Percentiles rank a stretch among this genome's conserved stretches.
phyloP scores from a whole-genome alignment of 2,888 invertebrate genomes.

The Clitarchus hookeri region DNA sequence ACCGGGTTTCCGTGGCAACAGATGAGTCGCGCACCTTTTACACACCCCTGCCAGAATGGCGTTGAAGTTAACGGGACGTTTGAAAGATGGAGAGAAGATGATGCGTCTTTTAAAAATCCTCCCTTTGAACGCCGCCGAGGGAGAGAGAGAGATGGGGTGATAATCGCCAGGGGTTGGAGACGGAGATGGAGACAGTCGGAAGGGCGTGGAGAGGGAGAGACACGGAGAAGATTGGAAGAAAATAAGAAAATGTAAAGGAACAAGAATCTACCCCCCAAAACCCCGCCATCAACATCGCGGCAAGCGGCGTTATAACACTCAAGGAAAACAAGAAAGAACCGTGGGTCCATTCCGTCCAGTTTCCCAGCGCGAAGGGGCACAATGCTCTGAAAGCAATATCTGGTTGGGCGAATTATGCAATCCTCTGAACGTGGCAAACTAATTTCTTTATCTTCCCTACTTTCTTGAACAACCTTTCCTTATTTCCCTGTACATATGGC shows the following conservation, averaged over 20 bases:
- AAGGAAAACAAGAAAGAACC: neutral
- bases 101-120: slow-evolving; percentile 14
- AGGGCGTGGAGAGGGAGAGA: neutral
- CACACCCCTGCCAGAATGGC: neutral
- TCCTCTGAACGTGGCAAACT: too few relatives aligned
- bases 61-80: slow-evolving; percentile 14
- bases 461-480: too few relatives aligned
- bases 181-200: neutral
- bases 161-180: neutral
- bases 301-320: neutral
- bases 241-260: neutral
- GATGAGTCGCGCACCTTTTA: neutral
- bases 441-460: too few relatives aligned
- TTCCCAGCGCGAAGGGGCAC: neutral
- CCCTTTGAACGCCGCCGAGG: neutral
- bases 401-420: neutral
- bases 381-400: neutral
- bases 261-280: neutral
- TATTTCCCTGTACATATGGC: too few relatives aligned
- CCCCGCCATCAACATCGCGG: neutral
- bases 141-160: neutral
- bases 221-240: neutral
- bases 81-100: neutral
- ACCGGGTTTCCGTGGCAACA: neutral
- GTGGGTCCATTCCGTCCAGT: neutral